A percentile compares a stretch with the other conserved stretches of the same genome.
phyloP scores from a whole-genome alignment of 2,888 invertebrate genomes.

The Stenolophus ochropezus region DNA sequence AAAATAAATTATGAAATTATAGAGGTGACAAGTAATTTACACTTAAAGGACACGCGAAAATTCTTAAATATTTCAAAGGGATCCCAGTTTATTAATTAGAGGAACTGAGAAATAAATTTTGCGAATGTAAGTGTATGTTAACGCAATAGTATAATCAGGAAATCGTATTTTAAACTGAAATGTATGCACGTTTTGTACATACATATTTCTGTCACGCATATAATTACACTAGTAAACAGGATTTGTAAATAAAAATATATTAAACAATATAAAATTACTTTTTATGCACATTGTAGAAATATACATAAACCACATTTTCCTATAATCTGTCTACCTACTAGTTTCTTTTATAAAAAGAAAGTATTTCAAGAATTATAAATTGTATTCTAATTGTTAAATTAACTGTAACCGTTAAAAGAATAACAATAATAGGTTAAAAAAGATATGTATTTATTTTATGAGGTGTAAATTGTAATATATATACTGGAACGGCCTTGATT shows the following conservation, averaged over 20 bases:
- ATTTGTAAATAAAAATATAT: conserved; percentile 4
- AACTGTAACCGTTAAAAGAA: not conserved
- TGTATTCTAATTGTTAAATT: too few relatives aligned
- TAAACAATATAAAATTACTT: not conserved
- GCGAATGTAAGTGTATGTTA: not conserved
- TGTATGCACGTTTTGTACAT: not conserved
- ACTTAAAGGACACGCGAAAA: conserved; percentile 1
- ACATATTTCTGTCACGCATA: conserved; percentile 20
- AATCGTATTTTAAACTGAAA: conserved; percentile 17
- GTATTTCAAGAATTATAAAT: not conserved
- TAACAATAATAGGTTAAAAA: not conserved
- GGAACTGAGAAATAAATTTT: not conserved
- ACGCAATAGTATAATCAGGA: not conserved
- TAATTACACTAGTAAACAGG: conserved; percentile 14
- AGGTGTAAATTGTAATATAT: too few relatives aligned
- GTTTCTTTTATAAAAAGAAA: not conserved
- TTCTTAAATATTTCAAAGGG: not conserved
- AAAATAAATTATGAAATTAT: not conserved
- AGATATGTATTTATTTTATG: too few relatives aligned
- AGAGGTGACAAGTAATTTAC: not conserved
- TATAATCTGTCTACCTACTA: not conserved
- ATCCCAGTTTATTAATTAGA: not conserved
- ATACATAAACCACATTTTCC: not conserved
- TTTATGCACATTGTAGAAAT: not conserved
- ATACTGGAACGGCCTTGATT: too few relatives aligned